Percentiles rank a stretch among this genome's conserved stretches.
phyloP scores from a whole-genome alignment of 2,113 vertebrate genomes.

The Urocitellus parryii region DNA sequence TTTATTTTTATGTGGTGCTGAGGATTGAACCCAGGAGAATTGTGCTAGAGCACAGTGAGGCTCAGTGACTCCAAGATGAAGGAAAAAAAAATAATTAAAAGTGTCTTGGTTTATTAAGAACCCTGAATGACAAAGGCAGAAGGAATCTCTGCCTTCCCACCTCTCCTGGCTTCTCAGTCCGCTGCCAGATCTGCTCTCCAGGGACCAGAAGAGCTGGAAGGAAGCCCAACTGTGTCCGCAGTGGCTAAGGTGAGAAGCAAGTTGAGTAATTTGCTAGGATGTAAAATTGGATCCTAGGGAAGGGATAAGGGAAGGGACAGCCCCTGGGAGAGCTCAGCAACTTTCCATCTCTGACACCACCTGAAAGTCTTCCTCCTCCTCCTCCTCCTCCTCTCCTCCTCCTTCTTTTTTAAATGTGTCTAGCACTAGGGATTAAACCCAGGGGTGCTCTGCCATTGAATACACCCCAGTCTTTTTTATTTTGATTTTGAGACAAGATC shows the following conservation, averaged over 20 bases:
- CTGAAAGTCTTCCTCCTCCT: not conserved
- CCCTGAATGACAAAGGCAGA: not conserved
- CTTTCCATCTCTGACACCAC: not conserved
- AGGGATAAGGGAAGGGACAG: not conserved
- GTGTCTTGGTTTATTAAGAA: not conserved
- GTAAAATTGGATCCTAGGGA: not conserved
- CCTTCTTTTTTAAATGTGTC: no score
- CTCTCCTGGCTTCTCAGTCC: not conserved
- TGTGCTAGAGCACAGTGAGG: not conserved
- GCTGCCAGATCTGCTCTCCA: not conserved
- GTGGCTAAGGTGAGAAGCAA: not conserved
- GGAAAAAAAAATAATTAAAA: not conserved
- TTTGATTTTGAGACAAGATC: no score
- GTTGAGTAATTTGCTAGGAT: not conserved
- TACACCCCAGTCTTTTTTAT: no score
- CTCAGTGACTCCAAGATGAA: not conserved
- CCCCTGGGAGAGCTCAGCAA: not conserved
- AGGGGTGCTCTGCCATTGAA: no score
- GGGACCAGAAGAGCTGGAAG: not conserved
- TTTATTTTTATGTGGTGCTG: no score
- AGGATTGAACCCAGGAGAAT: not conserved
- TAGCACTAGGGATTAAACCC: no score
- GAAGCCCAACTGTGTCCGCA: not conserved
- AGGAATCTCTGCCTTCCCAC: not conserved
- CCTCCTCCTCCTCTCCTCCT: no score